phyloP scores from a whole-genome alignment of 2,113 vertebrate species.

The Cranoglanis bouderius region DNA sequence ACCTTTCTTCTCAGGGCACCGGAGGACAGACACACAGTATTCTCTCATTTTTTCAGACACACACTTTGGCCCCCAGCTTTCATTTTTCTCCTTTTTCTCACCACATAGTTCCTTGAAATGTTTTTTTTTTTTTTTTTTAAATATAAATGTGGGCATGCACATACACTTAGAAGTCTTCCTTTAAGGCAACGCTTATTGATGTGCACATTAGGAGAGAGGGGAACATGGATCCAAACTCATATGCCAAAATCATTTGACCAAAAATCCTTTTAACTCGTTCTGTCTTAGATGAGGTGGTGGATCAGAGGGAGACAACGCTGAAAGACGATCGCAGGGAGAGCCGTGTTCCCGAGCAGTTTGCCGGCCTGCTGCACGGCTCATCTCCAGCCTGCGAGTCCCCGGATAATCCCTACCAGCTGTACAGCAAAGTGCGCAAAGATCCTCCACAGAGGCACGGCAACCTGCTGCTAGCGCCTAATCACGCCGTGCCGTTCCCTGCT shows the following conservation, averaged over 20 bases:
- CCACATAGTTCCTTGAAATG: background rate
- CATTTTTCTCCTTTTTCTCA: background rate
- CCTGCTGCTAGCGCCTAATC: conserved; percentile 68
- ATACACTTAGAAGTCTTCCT: background rate
- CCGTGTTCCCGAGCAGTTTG: conserved; percentile 87
- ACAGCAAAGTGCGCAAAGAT: conserved; percentile 75
- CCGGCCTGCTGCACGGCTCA: conserved; percentile 93
- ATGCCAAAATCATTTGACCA: background rate
- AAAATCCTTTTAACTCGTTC: background rate
- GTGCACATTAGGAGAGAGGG: background rate
- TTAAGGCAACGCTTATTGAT: background rate
- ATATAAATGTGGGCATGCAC: background rate
- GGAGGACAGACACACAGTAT: conserved; percentile 9
- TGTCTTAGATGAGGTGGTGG: conserved; percentile 64
- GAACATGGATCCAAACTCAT: background rate
- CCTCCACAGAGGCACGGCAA: conserved; percentile 59
- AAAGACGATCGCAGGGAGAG: conserved; percentile 81
- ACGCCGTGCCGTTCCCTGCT: conserved; percentile 58
- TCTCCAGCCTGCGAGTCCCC: conserved; percentile 91
- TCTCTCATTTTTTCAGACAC: conserved; percentile 4
- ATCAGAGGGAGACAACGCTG: conserved; percentile 62
- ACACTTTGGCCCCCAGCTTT: background rate
- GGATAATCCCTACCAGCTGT: conserved; percentile 89
- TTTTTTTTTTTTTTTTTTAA: background rate
- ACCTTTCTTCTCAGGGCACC: background rate